These are phyloP conservation scores for Percopsis omiscomaycus DNA, from an alignment of 2,797 vertebrate genomes.

Conservation along the genomic window DNA sequence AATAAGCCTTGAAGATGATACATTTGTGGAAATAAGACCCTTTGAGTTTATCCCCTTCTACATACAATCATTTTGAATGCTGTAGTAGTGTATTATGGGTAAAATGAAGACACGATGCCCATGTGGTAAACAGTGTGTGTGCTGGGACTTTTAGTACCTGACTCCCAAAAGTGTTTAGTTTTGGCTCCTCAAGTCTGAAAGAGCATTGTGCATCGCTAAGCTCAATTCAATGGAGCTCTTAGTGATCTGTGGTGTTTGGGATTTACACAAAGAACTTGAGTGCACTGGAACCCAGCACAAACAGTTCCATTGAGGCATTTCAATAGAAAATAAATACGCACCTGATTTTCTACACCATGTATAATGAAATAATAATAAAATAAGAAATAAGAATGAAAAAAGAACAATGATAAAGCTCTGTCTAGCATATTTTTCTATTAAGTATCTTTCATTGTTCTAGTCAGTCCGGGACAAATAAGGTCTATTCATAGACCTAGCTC, in stretches of 20 bases:
- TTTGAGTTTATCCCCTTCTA: constrained; percentile 31
- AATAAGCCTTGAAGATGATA: constrained; percentile 37
- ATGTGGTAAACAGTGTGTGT: constrained; percentile 12
- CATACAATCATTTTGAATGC: constrained; percentile 37
- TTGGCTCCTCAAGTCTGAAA: constrained; percentile 12
- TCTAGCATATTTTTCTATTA: too few relatives aligned
- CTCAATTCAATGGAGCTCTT: constrained; percentile 17
- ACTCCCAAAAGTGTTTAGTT: constrained; percentile 32
- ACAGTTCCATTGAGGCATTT: too few relatives aligned
- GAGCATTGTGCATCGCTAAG: constrained; percentile 10
- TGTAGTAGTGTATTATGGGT: constrained; percentile 35
- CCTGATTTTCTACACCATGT: not conserved
- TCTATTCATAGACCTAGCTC: too few relatives aligned
- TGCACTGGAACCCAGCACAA: not conserved
- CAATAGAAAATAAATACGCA: too few relatives aligned
- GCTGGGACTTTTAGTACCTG: constrained; percentile 21
- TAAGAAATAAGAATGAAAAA: not conserved
- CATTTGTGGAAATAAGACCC: constrained; percentile 45
- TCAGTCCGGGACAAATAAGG: too few relatives aligned
- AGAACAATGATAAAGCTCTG: too few relatives aligned
- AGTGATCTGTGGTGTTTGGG: constrained; percentile 13
- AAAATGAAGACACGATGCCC: constrained; percentile 25
- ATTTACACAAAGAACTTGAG: constrained; percentile 31
- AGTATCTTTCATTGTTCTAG: too few relatives aligned
- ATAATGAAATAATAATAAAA: not conserved